phyloP scores from a whole-genome alignment of 2,888 invertebrate genomes.

The Ormia ochracea region DNA sequence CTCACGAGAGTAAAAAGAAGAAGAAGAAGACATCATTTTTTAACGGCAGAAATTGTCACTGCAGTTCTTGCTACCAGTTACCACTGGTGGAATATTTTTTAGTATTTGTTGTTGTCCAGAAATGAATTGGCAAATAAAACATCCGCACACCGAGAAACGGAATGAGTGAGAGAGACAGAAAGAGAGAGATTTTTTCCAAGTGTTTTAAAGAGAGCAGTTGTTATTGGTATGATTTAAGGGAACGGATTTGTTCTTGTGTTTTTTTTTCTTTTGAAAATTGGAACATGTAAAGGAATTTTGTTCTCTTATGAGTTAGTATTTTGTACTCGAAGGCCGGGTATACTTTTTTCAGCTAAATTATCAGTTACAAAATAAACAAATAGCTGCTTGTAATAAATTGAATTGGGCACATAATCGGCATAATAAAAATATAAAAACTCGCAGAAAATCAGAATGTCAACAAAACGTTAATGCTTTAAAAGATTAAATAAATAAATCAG shows the following conservation, averaged over 20 bases:
- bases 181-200: neutral
- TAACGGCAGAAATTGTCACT: constrained; percentile 6
- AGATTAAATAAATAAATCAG: too few species aligned
- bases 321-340: neutral
- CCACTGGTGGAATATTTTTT: neutral
- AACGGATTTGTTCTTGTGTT: neutral
- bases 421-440: too few species aligned
- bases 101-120: neutral
- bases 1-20: constrained; percentile 10
- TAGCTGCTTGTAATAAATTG: neutral
- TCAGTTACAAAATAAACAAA: neutral
- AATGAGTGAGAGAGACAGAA: neutral
- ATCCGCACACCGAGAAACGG: constrained; percentile 22
- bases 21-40: neutral
- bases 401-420: too few species aligned
- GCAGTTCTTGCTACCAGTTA: constrained; percentile 24
- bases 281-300: constrained; percentile 35
- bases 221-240: neutral
- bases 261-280: neutral
- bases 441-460: too few species aligned
- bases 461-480: too few species aligned
- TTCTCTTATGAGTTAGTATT: neutral
- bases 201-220: neutral
- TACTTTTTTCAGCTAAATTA: neutral
- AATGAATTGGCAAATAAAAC: constrained; percentile 33